Percentiles rank a stretch among this genome's conserved stretches.
These are phyloP conservation scores for Melangyna quadrimaculata DNA, from an alignment of 2,888 invertebrate genomes.

Conservation along the genomic window DNA sequence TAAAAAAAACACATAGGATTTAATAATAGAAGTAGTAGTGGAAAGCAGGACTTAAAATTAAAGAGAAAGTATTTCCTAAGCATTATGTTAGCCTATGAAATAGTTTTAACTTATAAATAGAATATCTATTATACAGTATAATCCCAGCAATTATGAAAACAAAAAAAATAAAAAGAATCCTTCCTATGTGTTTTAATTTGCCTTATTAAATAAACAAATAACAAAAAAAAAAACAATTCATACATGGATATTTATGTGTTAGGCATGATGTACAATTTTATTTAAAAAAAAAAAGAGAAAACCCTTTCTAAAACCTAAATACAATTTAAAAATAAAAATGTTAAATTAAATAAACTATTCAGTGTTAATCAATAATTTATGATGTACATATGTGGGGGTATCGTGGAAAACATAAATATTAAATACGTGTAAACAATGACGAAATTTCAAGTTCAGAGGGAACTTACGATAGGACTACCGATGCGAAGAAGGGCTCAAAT, in stretches of 20 bases:
- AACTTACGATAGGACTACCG: too few species aligned
- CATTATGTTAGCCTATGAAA: slow-evolving; percentile 60
- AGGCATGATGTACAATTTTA: slow-evolving; percentile 69
- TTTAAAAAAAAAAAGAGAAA: slow-evolving; percentile 35
- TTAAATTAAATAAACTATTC: slow-evolving; percentile 40
- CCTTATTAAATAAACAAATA: slow-evolving; percentile 44
- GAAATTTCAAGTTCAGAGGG: too few species aligned
- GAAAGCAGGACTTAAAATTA: slow-evolving; percentile 55
- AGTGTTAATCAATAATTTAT: background rate
- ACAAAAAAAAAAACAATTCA: slow-evolving; percentile 6
- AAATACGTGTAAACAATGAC: too few species aligned
- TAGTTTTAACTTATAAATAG: slow-evolving; percentile 63
- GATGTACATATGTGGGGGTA: too few species aligned
- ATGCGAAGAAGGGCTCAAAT: too few species aligned
- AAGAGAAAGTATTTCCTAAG: slow-evolving; percentile 62
- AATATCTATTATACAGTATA: slow-evolving; percentile 54
- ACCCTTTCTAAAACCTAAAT: slow-evolving; percentile 37
- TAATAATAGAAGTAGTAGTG: slow-evolving; percentile 35
- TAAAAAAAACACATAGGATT: slow-evolving; percentile 58
- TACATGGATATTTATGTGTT: slow-evolving; percentile 49
- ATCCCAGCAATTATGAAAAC: slow-evolving; percentile 58
- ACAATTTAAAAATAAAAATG: slow-evolving; percentile 65
- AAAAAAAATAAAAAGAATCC: slow-evolving; percentile 38
- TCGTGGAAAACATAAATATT: too few species aligned
- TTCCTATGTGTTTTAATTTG: slow-evolving; percentile 66